Conservation (phyloP, 2,113 vertebrate species). For the Ramphastos sulfuratus region DNA sequence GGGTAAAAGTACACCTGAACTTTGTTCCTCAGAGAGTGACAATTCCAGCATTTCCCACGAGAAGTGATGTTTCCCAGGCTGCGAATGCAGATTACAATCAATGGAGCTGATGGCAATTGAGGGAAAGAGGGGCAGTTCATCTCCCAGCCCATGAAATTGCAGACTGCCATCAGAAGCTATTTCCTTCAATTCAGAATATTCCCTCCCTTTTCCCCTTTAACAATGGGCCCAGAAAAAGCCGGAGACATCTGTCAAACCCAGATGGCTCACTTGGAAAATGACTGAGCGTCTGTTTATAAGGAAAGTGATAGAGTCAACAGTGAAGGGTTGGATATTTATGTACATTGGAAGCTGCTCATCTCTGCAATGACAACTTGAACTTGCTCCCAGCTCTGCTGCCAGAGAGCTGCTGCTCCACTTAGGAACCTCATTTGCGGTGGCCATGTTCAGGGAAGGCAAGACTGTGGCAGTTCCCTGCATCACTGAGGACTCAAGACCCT, state of each 20-base stretch:
- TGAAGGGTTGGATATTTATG: constrained; percentile 24
- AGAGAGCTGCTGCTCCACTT: not conserved
- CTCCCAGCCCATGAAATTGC: constrained; percentile 58
- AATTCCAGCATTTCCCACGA: not conserved
- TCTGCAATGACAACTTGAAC: not conserved
- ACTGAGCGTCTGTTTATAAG: constrained; percentile 6
- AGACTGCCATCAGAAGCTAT: constrained; percentile 59
- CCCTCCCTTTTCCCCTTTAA: constrained; percentile 57
- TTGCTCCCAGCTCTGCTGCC: not conserved
- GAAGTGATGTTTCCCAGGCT: not conserved
- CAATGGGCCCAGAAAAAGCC: constrained; percentile 66
- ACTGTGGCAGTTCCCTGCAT: not conserved
- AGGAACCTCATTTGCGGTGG: not conserved
- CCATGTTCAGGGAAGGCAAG: not conserved
- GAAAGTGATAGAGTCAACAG: constrained; percentile 45
- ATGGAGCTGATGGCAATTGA: constrained; percentile 57
- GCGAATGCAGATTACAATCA: constrained; percentile 1
- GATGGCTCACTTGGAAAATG: constrained; percentile 66
- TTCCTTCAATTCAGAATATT: constrained; percentile 67
- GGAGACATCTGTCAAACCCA: constrained; percentile 70
- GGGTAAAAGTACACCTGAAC: not conserved
- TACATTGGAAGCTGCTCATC: constrained; percentile 10
- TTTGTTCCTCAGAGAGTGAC: not conserved
- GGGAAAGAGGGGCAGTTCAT: constrained; percentile 52
- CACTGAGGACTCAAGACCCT: not conserved